These are phyloP conservation scores for Engystomops pustulosus DNA, from an alignment of 2,113 vertebrate genomes.

Conservation along the genomic window DNA sequence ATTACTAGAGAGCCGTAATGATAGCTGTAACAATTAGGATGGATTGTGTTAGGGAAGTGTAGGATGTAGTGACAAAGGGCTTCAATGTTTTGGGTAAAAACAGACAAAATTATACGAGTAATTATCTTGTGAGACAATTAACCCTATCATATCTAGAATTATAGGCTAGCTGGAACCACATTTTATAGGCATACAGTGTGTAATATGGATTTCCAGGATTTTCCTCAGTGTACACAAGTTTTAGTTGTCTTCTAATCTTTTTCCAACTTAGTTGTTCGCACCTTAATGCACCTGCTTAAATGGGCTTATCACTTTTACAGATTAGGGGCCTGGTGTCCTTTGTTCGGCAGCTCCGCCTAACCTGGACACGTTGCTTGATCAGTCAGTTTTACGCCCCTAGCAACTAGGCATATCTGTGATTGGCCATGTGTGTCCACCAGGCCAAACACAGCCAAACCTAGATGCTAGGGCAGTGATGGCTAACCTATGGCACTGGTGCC, in stretches of 20 bases:
- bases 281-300: too few species aligned
- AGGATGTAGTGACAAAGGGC: not conserved
- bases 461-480: too few species aligned
- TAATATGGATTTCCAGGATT: not conserved
- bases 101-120: not conserved
- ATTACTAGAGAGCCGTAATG: conserved; percentile 14
- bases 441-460: too few species aligned
- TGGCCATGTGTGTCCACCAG: too few species aligned
- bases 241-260: not conserved
- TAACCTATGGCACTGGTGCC: too few species aligned
- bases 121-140: conserved; percentile 5
- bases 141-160: not conserved
- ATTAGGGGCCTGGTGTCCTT: too few species aligned
- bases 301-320: too few species aligned
- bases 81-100: conserved; percentile 15
- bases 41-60: not conserved
- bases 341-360: too few species aligned
- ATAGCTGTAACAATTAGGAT: conserved; percentile 10
- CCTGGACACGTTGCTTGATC: too few species aligned
- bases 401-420: too few species aligned
- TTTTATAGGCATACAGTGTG: not conserved
- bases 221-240: not conserved
- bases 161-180: not conserved
- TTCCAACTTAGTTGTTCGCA: too few species aligned
- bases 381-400: too few species aligned